Conservation (phyloP, 2,113 vertebrate genomes). For the Laticauda colubrina region DNA sequence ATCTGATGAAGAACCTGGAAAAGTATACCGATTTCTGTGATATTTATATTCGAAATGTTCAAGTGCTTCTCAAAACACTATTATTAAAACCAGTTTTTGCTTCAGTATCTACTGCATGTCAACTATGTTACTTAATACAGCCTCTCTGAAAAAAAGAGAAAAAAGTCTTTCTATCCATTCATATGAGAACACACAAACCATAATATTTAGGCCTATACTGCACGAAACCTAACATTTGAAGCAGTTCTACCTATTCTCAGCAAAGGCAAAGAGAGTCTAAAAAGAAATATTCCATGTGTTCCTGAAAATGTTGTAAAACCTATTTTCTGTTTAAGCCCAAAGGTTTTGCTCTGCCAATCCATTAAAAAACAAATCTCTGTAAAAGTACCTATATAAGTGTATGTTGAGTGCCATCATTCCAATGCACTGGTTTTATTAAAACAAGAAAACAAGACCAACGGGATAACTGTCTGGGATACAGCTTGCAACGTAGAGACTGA, state of each 20-base stretch:
- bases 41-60: not conserved
- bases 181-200: not conserved
- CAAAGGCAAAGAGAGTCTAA: conserved; percentile 12
- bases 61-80: not conserved
- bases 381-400: not conserved
- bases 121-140: not conserved
- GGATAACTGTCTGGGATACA: not conserved
- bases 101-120: not conserved
- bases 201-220: not conserved
- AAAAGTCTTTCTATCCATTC: not conserved
- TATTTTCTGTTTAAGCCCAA: conserved; percentile 26
- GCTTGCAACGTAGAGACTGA: conserved; percentile 58
- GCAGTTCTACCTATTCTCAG: conserved; percentile 9
- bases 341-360: not conserved
- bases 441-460: not conserved
- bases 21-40: not conserved
- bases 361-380: not conserved
- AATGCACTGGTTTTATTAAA: not conserved
- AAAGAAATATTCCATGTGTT: conserved; percentile 28
- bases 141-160: not conserved
- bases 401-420: not conserved
- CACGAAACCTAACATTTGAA: not conserved
- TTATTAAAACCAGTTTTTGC: not conserved
- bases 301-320: conserved; percentile 51
- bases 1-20: not conserved